phyloP scores from a whole-genome alignment of 2,113 vertebrate species.

The Amphiprion percula region DNA sequence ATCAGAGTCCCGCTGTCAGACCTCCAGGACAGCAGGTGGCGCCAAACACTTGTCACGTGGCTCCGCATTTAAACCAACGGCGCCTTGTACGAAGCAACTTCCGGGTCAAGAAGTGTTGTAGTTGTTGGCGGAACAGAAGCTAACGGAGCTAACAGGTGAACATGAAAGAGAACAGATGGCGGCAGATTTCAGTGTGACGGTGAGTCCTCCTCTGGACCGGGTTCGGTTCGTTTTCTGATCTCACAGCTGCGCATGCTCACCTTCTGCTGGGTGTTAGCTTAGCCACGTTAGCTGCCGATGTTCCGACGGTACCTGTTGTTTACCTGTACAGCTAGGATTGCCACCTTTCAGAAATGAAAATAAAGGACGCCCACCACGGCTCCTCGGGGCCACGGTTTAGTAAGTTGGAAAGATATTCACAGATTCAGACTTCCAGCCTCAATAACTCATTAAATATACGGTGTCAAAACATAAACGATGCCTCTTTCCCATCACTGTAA shows the following conservation, averaged over 20 bases:
- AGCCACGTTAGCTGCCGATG: not conserved
- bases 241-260: not conserved
- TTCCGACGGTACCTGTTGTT: not conserved
- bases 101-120: not conserved
- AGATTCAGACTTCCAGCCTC: no score
- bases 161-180: constrained; percentile 3
- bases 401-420: no score
- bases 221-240: not conserved
- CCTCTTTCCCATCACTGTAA: no score
- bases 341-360: no score
- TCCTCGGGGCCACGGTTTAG: no score
- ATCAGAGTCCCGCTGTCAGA: no score
- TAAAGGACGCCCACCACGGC: no score
- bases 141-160: constrained; percentile 3
- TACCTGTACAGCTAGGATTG: no score
- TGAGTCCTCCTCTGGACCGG: not conserved
- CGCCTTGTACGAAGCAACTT: not conserved
- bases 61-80: not conserved
- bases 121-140: constrained; percentile 39
- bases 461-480: no score
- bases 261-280: not conserved
- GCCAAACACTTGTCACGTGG: not conserved
- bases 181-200: not conserved
- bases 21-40: constrained; percentile 6
- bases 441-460: no score